A percentile compares a stretch with the other conserved stretches of the same genome.
Evolutionary conservation across 2,797 vertebrate species (phyloP).

Genomic region (Pipistrellus pygmaeus): DNA sequence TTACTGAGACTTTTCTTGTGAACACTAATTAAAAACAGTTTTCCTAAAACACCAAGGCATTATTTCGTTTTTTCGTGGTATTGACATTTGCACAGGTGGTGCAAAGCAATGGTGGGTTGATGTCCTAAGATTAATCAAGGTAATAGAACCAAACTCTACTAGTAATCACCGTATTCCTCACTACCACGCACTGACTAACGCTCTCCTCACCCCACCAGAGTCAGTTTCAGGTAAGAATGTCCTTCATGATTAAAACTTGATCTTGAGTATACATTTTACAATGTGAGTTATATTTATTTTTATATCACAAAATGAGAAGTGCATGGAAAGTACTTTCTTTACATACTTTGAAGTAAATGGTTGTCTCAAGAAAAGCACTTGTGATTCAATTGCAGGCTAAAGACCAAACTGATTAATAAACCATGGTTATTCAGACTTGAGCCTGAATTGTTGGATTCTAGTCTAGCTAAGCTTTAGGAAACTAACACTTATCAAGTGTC

Average conservation of each 20-base stretch:
- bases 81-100: neutral
- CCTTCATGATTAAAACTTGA: neutral
- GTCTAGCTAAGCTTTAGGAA: neutral
- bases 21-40: neutral
- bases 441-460: neutral
- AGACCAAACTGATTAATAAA: neutral
- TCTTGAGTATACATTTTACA: neutral
- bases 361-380: neutral
- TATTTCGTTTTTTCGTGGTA: neutral
- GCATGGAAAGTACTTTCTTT: neutral
- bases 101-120: neutral
- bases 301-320: neutral
- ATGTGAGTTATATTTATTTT: neutral
- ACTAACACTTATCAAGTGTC: constrained; percentile 7
- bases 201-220: neutral
- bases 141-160: neutral
- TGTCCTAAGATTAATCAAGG: neutral
- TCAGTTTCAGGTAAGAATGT: neutral
- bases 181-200: neutral
- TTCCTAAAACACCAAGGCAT: neutral
- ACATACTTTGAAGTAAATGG: neutral
- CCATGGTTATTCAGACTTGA: neutral
- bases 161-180: neutral
- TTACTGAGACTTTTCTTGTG: neutral
- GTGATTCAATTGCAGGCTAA: neutral